Percentiles rank a stretch among this genome's conserved stretches.
Evolutionary conservation across 2,797 vertebrate species (phyloP).

Genomic region (Chaunax sp.): DNA sequence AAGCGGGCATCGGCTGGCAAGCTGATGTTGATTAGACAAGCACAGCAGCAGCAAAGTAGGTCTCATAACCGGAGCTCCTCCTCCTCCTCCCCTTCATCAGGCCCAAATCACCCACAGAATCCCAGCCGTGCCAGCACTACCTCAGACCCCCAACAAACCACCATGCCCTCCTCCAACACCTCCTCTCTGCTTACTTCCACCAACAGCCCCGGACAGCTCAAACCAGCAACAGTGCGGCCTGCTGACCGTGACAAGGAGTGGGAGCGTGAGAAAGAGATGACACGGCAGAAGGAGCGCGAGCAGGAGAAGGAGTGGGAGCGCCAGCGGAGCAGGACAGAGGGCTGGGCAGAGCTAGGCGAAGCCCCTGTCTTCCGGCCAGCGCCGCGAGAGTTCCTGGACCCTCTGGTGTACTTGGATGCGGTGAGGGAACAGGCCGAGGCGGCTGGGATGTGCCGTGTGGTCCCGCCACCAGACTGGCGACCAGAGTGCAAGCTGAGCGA

Average conservation of each 20-base stretch:
- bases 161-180: conserved; percentile 80
- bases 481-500: conserved; percentile 99
- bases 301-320: conserved; percentile 83
- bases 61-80: conserved; percentile 83
- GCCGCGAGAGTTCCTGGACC: conserved; percentile 96
- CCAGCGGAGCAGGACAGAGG: conserved; percentile 85
- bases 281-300: conserved; percentile 84
- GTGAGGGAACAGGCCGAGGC: conserved; percentile 93
- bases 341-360: conserved; percentile 90
- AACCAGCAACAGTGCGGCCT: conserved; percentile 81
- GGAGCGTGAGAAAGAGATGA: conserved; percentile 77
- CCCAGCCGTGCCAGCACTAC: conserved; percentile 90
- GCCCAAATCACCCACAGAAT: conserved; percentile 88
- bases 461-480: conserved; percentile 96
- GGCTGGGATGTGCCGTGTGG: conserved; percentile 94
- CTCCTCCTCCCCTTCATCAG: conserved; percentile 87
- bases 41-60: conserved; percentile 89
- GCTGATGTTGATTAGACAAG: conserved; percentile 94
- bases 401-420: conserved; percentile 94
- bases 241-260: conserved; percentile 79
- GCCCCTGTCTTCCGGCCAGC: conserved; percentile 91
- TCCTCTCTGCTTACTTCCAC: conserved; percentile 71
- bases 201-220: conserved; percentile 81
- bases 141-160: conserved; percentile 90
- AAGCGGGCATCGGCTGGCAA: conserved; percentile 92